A percentile compares a stretch with the other conserved stretches of the same genome.
Evolutionary conservation across 2,888 invertebrate genomes (phyloP).

Genomic region (Omphaloscelis lunosa): DNA sequence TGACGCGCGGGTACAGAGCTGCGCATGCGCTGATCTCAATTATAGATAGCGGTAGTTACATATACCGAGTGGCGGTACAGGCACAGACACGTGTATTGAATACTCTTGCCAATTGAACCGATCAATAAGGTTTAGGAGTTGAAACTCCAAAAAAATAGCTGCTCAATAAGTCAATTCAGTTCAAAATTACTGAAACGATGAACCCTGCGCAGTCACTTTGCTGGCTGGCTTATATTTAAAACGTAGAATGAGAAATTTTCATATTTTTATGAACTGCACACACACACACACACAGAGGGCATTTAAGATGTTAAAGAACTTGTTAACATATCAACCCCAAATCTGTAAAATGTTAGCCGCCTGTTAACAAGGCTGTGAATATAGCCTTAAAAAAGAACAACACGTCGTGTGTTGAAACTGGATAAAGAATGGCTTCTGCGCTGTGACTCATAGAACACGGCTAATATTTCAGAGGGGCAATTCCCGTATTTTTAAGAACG

Average conservation of each 20-base stretch:
- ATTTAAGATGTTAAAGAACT: neutral
- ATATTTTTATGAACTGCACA: neutral
- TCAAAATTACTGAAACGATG: neutral
- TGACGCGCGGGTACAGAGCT: constrained; percentile 33
- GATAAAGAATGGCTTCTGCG: neutral
- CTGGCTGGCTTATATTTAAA: neutral
- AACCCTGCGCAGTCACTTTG: neutral
- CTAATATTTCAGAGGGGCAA: neutral
- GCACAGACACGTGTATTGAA: constrained; percentile 30
- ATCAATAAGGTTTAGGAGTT: too few relatives aligned
- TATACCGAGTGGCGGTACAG: constrained; percentile 59
- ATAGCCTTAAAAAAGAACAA: constrained; percentile 18
- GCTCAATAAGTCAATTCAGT: neutral
- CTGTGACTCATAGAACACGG: neutral
- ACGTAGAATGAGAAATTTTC: neutral
- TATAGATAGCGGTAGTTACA: constrained; percentile 77
- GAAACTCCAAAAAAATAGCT: too few relatives aligned
- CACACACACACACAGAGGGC: neutral
- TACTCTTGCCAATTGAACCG: neutral
- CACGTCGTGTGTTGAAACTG: neutral
- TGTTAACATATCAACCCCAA: neutral
- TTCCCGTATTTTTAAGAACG: neutral
- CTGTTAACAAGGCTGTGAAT: constrained; percentile 16
- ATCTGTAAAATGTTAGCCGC: neutral
- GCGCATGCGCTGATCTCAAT: constrained; percentile 77